These are phyloP conservation scores for Periplaneta americana DNA, from an alignment of 1,140 invertebrate genomes.

Conservation along the genomic window DNA sequence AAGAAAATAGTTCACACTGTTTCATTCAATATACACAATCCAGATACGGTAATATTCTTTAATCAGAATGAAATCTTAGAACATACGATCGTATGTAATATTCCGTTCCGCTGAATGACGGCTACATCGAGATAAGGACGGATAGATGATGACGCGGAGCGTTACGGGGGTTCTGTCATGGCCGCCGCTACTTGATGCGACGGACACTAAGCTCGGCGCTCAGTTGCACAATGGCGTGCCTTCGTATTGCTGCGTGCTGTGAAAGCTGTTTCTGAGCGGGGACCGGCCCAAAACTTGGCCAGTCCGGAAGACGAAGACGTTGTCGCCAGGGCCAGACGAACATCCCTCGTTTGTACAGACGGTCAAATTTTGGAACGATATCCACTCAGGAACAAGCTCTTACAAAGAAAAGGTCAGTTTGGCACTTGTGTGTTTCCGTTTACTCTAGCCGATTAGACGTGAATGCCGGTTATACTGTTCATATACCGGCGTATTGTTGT, in stretches of 20 bases:
- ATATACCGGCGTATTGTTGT: background rate
- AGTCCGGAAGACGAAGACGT: constrained; percentile 5
- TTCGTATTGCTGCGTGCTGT: background rate
- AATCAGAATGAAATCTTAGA: background rate
- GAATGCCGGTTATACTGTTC: background rate
- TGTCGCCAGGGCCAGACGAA: constrained; percentile 14
- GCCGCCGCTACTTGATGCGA: background rate
- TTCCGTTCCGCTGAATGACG: background rate
- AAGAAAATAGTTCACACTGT: background rate
- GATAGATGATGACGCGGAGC: background rate
- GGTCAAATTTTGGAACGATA: constrained; percentile 14
- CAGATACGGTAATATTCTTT: background rate
- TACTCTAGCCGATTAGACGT: background rate
- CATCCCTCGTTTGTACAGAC: constrained; percentile 6
- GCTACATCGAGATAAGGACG: background rate
- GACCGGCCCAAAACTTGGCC: constrained; percentile 12
- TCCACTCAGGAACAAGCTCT: constrained; percentile 12
- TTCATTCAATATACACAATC: background rate
- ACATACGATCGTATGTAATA: background rate
- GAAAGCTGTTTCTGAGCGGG: constrained; percentile 13
- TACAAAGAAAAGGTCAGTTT: background rate
- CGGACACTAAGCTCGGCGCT: background rate
- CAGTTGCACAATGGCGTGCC: constrained; percentile 16
- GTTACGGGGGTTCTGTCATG: background rate
- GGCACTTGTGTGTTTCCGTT: background rate